These are phyloP conservation scores for Oryzias dopingdopingensis DNA, from an alignment of 2,797 vertebrate genomes.

Conservation along the genomic window DNA sequence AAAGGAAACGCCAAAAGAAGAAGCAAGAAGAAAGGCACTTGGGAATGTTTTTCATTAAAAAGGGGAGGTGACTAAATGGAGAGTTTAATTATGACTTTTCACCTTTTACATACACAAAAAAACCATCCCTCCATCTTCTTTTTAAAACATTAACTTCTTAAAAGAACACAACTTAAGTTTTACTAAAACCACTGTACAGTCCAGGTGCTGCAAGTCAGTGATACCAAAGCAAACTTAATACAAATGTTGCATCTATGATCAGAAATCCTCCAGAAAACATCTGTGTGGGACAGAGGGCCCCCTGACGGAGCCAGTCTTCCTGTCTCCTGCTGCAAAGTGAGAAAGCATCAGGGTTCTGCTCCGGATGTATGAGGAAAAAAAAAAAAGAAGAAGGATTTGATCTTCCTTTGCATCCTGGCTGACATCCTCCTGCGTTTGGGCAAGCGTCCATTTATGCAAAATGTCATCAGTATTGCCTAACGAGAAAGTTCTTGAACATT, in stretches of 20 bases:
- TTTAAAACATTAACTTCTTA: background rate
- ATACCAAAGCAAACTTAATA: background rate
- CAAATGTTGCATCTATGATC: slow-evolving; percentile 6
- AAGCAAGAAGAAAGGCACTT: slow-evolving; percentile 31
- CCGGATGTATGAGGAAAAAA: slow-evolving; percentile 28
- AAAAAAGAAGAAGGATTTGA: slow-evolving; percentile 31
- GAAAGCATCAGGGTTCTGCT: slow-evolving; percentile 43
- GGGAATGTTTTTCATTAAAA: slow-evolving; percentile 32
- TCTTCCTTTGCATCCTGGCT: slow-evolving; percentile 17
- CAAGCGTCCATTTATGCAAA: background rate
- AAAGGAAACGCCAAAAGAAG: no score
- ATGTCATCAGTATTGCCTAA: background rate
- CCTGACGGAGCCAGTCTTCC: slow-evolving; percentile 40
- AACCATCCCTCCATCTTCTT: background rate
- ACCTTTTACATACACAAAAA: slow-evolving; percentile 9
- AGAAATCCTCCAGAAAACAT: slow-evolving; percentile 14
- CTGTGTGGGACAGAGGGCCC: slow-evolving; percentile 31
- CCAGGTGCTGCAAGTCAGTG: slow-evolving; percentile 1
- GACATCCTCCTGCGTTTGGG: background rate
- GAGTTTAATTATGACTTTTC: slow-evolving; percentile 28
- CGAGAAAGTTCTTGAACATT: background rate
- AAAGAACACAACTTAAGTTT: background rate
- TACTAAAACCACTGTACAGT: no score
- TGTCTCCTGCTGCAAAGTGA: slow-evolving; percentile 46
- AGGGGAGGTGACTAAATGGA: slow-evolving; percentile 29